Evolutionary conservation across 2,113 vertebrate genomes (phyloP), one percentile per base, ranked within the genome.

Genomic region (Gymnarchus niloticus): DNA sequence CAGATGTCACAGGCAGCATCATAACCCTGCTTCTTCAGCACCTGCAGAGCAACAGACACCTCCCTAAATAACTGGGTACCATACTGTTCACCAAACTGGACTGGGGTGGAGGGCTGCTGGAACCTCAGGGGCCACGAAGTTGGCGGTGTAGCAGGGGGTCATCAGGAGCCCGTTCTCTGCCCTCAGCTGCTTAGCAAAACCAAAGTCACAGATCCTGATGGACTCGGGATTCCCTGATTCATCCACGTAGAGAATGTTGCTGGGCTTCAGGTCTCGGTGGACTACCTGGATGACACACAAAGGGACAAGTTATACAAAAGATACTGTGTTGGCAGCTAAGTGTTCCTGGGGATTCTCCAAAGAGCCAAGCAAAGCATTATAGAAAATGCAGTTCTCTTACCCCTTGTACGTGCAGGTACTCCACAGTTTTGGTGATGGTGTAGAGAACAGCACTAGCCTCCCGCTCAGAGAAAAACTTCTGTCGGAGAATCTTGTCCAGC

Each of bases 1-100:
- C 96, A 97, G 87, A 97, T 96, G 91, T 97, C 96, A 92, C 96
- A 97, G 46, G 96, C 95, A 90, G 94, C 96, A 92, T 97, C 96
- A 57, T 97, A 97, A 3, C 96, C 96, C 86, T 97, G 96, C 89
- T 96, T 94, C 94, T 94, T 96, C 87, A 97, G 93, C 91, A 97
- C 96, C 96, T 96, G 48, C 56, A 12, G 25, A 52, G 61, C 44
- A n/a, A 69, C 57, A 76, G 46, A 76, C n/a, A 69, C 33, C 61
- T 73, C 28, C 65, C 65, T 48, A n/a, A 84, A 12, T 61, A 17
- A 65, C 28, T 21, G 44, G 41, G 23, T 7, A 78, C 76, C 46
- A n/a, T 48, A 10, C 65, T 73, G 33, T 73, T 78, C 76, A n/a
- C 21, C 12, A 81, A 44, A 76, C 23, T 57, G 56, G 21, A 81